Conservation (phyloP, 2,113 vertebrate genomes). For the Coregonus clupeaformis region DNA sequence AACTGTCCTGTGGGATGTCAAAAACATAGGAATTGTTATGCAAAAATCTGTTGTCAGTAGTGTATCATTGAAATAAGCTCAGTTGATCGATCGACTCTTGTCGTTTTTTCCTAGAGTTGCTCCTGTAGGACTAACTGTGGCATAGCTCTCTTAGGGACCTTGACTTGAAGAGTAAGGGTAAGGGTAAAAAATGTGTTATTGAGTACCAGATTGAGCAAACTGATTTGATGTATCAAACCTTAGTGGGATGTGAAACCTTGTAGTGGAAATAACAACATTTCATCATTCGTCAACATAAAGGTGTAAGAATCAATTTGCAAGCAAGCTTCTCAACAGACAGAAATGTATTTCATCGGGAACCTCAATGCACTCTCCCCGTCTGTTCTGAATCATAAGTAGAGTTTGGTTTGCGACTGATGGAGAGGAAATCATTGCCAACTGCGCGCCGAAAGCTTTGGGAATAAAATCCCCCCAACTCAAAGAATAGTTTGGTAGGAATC, state of each 20-base stretch:
- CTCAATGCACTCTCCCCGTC: constrained; percentile 35
- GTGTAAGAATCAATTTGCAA: constrained; percentile 3
- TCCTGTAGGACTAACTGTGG: background rate
- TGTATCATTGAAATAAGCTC: background rate
- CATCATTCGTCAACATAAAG: background rate
- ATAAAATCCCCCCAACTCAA: constrained; percentile 49
- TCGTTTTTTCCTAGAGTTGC: background rate
- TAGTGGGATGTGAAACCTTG: constrained; percentile 35
- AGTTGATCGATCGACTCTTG: background rate
- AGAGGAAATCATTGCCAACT: constrained; percentile 55
- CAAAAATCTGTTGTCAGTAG: too few relatives aligned
- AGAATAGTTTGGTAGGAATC: constrained; percentile 68
- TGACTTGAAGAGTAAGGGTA: background rate
- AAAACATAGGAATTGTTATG: too few relatives aligned
- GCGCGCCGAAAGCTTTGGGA: constrained; percentile 64
- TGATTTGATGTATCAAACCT: background rate
- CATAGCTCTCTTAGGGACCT: background rate
- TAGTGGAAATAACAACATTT: constrained; percentile 4
- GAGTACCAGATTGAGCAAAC: background rate
- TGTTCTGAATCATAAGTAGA: constrained; percentile 41
- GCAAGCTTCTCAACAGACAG: constrained; percentile 47
- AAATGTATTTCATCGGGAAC: constrained; percentile 32
- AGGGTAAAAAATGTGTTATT: background rate
- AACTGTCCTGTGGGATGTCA: too few relatives aligned
- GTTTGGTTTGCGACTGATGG: constrained; percentile 55